Base-by-base conservation (phyloP, 2,797 vertebrate species). In the Apodemus agrarius region DNA sequence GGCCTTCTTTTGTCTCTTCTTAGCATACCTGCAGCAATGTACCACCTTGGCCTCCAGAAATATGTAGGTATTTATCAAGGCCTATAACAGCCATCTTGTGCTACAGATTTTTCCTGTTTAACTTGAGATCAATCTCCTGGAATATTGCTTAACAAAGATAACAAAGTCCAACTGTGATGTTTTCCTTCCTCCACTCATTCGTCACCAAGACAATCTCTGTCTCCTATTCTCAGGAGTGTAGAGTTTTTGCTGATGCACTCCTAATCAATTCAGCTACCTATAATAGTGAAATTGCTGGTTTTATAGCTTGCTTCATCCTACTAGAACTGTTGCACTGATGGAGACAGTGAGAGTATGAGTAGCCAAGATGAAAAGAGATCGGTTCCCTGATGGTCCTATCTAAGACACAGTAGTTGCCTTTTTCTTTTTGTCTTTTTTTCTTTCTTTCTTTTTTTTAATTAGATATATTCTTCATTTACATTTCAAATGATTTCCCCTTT, bases 111-210 rank as follows among this genome's bases (percentile, higher is more conserved):
- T 95, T 91, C 34, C 17, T 49, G 26, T 88, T 80, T 81, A 61
- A 22, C 54, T 95, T 90, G 76, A 93, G 14, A 63, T 21, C 24
- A 89, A 26, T 91, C 46, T 96, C 19, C 37, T 57, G 92, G 34
- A 75, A 75, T 85, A 19, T 92, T 86, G 12, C 52, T 81, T 92
- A 37, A 61, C 82, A 31, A 90, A 12, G 10, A 92, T 87, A 13
- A 40, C 59, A 59, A 67, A 85, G 22, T 75, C 37, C 80, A 17
- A 54, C 52, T 74, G 65, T 80, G 57, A 79, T 79, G 7, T n/a
- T 88, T 14, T 89, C 43, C 10, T 90, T 94, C 49, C 40, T 29
- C 34, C 34, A 89, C 76, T 89, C 57, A 40, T 79, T 91, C 61
- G 40, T 91, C 67, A 91, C 61, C 82, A 90, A 93, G 79, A 82